phyloP scores from a whole-genome alignment of 1,140 invertebrate species.

The Zaprionus lachaisei region DNA sequence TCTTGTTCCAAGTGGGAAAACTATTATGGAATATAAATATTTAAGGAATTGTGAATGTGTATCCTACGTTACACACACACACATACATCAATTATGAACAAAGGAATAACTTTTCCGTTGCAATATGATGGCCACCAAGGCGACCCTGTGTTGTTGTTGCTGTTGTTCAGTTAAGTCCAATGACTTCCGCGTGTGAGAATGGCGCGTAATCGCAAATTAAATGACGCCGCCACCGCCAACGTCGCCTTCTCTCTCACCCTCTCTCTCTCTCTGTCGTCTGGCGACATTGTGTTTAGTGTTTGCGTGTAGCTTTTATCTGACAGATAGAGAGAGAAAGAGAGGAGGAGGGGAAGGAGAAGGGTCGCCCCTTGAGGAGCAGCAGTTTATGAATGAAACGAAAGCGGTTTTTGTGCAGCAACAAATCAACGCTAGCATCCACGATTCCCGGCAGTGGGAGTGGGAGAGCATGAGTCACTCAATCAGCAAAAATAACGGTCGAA shows the following conservation, averaged over 20 bases:
- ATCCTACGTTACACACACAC: neutral
- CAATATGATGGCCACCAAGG: slow-evolving; percentile 64
- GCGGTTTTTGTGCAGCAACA: neutral
- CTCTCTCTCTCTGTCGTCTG: slow-evolving; percentile 8
- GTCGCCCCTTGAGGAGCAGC: neutral
- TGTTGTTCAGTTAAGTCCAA: slow-evolving; percentile 57
- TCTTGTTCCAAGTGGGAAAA: neutral
- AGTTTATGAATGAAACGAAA: slow-evolving; percentile 8
- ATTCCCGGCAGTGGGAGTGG: neutral
- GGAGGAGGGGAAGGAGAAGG: neutral
- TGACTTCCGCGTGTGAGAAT: slow-evolving; percentile 66
- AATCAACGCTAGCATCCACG: neutral
- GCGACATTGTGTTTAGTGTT: slow-evolving; percentile 39
- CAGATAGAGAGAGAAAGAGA: slow-evolving; percentile 29
- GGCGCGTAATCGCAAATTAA: slow-evolving; percentile 53
- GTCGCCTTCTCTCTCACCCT: neutral
- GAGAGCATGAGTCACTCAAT: neutral
- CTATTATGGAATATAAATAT: neutral
- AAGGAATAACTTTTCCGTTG: slow-evolving; percentile 65
- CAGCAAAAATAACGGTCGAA: neutral
- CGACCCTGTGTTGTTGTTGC: slow-evolving; percentile 38
- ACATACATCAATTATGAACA: slow-evolving; percentile 45
- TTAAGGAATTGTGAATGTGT: neutral
- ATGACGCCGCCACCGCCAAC: slow-evolving; percentile 7
- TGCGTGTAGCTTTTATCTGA: slow-evolving; percentile 55